A percentile compares a stretch with the other conserved stretches of the same genome.
These are phyloP conservation scores for Andrena cerasifolii DNA, from an alignment of 1,140 invertebrate species.

Conservation along the genomic window DNA sequence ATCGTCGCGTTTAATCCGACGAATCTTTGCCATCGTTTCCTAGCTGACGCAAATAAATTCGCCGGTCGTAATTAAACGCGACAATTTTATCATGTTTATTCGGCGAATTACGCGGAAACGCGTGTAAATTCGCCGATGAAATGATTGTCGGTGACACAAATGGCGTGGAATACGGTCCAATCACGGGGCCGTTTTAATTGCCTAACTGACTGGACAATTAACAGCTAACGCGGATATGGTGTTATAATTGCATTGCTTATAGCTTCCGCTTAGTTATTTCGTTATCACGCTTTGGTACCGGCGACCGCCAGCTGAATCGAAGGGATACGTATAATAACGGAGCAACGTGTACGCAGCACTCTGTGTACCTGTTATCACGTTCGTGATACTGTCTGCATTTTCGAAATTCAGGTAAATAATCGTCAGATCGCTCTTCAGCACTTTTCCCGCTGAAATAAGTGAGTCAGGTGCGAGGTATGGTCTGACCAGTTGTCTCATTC, in stretches of 20 bases:
- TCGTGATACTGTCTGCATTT: too few relatives aligned
- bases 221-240: not conserved
- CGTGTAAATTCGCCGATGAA: too few relatives aligned
- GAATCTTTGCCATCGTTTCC: not conserved
- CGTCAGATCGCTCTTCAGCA: too few relatives aligned
- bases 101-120: not conserved
- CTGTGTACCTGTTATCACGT: too few relatives aligned
- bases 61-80: not conserved
- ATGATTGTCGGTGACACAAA: not conserved
- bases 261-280: not conserved
- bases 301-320: not conserved
- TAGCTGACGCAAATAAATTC: not conserved
- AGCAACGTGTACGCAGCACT: not conserved
- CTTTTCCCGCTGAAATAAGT: too few relatives aligned
- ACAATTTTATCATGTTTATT: not conserved
- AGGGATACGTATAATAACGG: not conserved
- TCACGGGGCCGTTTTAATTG: not conserved
- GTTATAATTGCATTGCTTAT: not conserved
- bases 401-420: too few relatives aligned
- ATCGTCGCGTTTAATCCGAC: not conserved
- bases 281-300: too few relatives aligned
- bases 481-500: too few relatives aligned
- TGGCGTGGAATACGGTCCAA: not conserved
- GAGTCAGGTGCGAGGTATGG: too few relatives aligned
- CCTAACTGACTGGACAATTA: not conserved